Percentiles rank a stretch among this genome's conserved stretches.
These are phyloP conservation scores for Menura novaehollandiae DNA, from an alignment of 2,113 vertebrate species.

Conservation along the genomic window DNA sequence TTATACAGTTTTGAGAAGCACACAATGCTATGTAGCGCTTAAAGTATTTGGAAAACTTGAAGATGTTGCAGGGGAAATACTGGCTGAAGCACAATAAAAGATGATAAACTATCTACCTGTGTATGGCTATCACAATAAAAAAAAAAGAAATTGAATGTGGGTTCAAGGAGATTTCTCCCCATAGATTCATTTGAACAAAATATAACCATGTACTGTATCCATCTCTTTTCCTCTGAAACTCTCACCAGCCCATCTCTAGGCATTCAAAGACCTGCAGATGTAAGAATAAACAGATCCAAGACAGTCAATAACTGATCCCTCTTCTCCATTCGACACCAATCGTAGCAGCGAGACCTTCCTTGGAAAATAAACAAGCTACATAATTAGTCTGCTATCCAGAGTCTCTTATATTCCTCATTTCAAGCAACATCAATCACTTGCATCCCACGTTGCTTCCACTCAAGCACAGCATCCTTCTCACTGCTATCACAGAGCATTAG, in stretches of 20 bases:
- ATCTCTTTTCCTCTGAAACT: background rate
- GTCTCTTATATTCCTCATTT: background rate
- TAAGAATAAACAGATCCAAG: background rate
- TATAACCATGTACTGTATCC: background rate
- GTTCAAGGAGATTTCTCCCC: background rate
- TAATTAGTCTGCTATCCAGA: background rate
- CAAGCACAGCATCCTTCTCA: background rate
- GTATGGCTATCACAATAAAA: background rate
- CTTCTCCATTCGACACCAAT: background rate
- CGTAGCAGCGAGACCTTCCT: background rate
- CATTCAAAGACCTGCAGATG: background rate
- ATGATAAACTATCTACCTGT: background rate
- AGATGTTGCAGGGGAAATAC: background rate
- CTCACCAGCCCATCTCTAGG: background rate
- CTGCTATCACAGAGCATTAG: background rate
- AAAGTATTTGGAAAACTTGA: background rate
- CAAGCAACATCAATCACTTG: background rate
- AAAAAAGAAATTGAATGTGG: background rate
- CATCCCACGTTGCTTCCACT: background rate
- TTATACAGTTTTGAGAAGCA: background rate
- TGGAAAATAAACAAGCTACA: constrained; percentile 19
- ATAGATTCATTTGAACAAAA: background rate
- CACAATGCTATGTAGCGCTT: background rate
- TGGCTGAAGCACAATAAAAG: background rate
- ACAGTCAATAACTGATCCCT: background rate